phyloP scores from a whole-genome alignment of 2,797 vertebrate species.

The Microtus obscurus region DNA sequence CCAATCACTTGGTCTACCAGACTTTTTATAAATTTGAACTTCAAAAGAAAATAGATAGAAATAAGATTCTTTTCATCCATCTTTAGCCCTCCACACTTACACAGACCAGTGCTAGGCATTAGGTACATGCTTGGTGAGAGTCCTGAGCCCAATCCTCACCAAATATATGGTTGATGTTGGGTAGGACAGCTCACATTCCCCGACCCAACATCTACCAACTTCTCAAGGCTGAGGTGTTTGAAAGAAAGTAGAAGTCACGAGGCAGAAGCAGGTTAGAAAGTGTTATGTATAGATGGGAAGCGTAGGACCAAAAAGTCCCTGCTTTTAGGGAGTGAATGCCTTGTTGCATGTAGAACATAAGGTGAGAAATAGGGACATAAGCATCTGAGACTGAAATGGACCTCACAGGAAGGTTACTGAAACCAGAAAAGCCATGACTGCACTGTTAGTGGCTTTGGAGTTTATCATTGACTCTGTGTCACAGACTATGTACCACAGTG shows the following conservation, averaged over 20 bases:
- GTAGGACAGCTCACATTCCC: conserved; percentile 27
- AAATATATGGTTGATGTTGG: neutral
- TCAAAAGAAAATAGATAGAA: neutral
- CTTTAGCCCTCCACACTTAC: neutral
- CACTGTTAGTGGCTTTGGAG: neutral
- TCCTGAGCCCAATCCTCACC: conserved; percentile 26
- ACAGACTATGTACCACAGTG: neutral
- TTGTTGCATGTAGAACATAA: neutral
- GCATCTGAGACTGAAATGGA: neutral
- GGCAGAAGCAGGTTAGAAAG: neutral
- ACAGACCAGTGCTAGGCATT: neutral
- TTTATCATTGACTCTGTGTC: neutral
- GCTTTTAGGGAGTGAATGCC: neutral
- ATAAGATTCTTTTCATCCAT: neutral
- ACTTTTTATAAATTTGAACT: neutral
- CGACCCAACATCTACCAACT: neutral
- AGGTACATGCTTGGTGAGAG: neutral
- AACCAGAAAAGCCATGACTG: neutral
- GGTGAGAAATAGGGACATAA: neutral
- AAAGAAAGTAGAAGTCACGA: neutral
- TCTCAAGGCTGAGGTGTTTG: neutral
- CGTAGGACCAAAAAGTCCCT: neutral
- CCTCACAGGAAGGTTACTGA: neutral
- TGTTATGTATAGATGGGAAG: neutral
- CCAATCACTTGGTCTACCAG: neutral